Conservation (phyloP, 2,888 invertebrate species). For the Himalopsyche japonica region DNA sequence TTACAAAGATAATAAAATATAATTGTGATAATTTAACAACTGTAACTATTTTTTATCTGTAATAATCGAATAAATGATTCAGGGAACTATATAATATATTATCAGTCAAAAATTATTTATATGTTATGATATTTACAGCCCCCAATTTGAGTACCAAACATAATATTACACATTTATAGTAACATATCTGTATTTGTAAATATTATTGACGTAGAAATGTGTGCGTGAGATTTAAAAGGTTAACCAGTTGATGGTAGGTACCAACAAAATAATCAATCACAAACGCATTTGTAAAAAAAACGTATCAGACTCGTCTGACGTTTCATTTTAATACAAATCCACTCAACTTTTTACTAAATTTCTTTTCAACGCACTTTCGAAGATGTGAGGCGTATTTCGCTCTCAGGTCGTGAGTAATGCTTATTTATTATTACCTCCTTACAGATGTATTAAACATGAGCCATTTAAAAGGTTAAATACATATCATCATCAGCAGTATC, state of each 20-base stretch:
- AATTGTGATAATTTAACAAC: too few relatives aligned
- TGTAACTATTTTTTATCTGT: too few relatives aligned
- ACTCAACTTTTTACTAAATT: slow-evolving; percentile 6
- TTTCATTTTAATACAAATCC: slow-evolving; percentile 2
- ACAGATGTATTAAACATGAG: background rate
- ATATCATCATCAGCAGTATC: too few relatives aligned
- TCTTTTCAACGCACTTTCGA: slow-evolving; percentile 1
- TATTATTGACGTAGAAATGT: background rate
- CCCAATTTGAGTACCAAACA: background rate
- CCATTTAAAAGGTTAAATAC: too few relatives aligned
- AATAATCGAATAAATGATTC: too few relatives aligned
- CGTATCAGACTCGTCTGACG: background rate
- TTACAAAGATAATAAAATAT: too few relatives aligned
- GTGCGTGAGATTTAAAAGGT: background rate
- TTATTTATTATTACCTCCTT: background rate
- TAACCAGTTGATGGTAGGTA: background rate
- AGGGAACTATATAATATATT: too few relatives aligned
- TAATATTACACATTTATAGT: background rate
- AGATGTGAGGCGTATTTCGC: background rate
- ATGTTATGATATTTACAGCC: background rate
- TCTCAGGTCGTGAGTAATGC: background rate
- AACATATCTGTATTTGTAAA: background rate
- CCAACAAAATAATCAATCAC: slow-evolving; percentile 11
- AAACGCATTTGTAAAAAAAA: slow-evolving; percentile 3
- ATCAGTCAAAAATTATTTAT: too few relatives aligned